A percentile compares a stretch with the other conserved stretches of the same genome.
phyloP scores from a whole-genome alignment of 2,113 vertebrate species.

The Lophotis ruficrista region DNA sequence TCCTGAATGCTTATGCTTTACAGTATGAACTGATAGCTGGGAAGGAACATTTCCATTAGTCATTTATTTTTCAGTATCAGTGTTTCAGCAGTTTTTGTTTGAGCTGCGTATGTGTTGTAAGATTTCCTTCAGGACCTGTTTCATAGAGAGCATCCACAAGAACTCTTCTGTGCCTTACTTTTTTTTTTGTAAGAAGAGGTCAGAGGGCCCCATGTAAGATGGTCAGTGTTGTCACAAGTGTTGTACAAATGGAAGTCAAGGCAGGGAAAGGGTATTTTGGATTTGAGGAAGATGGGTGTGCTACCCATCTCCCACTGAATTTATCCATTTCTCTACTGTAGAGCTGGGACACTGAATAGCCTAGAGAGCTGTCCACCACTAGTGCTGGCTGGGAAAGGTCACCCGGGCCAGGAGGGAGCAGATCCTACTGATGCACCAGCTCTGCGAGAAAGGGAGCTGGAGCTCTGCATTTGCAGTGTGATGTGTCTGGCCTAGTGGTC shows the following conservation, averaged over 20 bases:
- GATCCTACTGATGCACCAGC: not conserved
- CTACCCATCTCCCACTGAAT: not conserved
- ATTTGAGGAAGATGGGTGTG: not conserved
- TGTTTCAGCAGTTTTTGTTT: not conserved
- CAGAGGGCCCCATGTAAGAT: not conserved
- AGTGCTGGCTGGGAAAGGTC: not conserved
- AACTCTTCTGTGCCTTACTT: not conserved
- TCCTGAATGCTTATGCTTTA: not conserved
- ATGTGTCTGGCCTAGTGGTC: constrained; percentile 35
- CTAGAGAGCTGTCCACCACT: not conserved
- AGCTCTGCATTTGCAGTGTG: not conserved
- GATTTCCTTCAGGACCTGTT: not conserved
- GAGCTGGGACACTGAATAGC: not conserved
- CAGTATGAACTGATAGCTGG: not conserved
- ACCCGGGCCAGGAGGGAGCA: not conserved
- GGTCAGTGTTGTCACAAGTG: not conserved
- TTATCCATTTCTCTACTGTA: not conserved
- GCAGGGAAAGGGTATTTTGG: not conserved
- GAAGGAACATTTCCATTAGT: not conserved
- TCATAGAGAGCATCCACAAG: not conserved
- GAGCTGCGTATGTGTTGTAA: not conserved
- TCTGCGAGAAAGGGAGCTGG: not conserved
- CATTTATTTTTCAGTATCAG: not conserved
- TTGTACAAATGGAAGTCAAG: not conserved
- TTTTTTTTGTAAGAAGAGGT: not conserved